These are phyloP conservation scores for Brachynemurus nebulosus DNA, from an alignment of 2,888 invertebrate genomes.

Conservation along the genomic window DNA sequence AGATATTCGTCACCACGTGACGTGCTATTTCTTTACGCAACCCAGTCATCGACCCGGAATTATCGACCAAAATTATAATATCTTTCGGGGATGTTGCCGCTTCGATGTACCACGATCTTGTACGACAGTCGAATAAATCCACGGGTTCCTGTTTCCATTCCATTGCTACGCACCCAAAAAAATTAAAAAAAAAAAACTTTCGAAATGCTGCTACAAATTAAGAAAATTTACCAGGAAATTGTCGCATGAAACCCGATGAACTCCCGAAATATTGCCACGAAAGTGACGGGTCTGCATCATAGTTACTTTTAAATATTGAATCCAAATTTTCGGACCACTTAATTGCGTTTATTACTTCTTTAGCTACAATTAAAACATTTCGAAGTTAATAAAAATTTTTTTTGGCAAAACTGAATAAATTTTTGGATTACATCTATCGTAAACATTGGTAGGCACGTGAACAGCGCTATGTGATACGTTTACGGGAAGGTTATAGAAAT, in stretches of 20 bases:
- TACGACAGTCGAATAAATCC: conserved; percentile 91
- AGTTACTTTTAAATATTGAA: conserved; percentile 75
- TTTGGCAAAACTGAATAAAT: conserved; percentile 15
- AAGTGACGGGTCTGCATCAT: conserved; percentile 69
- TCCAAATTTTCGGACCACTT: conserved; percentile 93
- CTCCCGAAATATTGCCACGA: conserved; percentile 99
- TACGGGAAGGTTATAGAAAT: conserved; percentile 65
- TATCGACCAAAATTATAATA: conserved; percentile 52
- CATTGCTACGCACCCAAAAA: conserved; percentile 39
- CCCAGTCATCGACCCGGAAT: conserved; percentile 51
- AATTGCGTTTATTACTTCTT: conserved; percentile 80
- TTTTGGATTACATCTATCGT: conserved; percentile 57
- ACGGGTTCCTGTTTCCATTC: conserved; percentile 68
- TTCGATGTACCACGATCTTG: conserved; percentile 93
- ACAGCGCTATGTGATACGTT: conserved; percentile 75
- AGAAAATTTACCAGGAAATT: conserved; percentile 86
- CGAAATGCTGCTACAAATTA: conserved; percentile 5
- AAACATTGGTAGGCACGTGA: conserved; percentile 93
- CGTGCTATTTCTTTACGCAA: conserved; percentile 78
- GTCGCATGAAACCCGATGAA: conserved; percentile 91
- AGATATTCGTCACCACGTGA: conserved; percentile 73
- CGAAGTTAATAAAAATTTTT: conserved; percentile 17
- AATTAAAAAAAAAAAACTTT: neutral
- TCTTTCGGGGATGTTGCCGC: conserved; percentile 97
- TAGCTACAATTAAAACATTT: conserved; percentile 38